A percentile compares a stretch with the other conserved stretches of the same genome.
These are phyloP conservation scores for Smittia aterrima DNA, from an alignment of 2,888 invertebrate species.

Conservation along the genomic window DNA sequence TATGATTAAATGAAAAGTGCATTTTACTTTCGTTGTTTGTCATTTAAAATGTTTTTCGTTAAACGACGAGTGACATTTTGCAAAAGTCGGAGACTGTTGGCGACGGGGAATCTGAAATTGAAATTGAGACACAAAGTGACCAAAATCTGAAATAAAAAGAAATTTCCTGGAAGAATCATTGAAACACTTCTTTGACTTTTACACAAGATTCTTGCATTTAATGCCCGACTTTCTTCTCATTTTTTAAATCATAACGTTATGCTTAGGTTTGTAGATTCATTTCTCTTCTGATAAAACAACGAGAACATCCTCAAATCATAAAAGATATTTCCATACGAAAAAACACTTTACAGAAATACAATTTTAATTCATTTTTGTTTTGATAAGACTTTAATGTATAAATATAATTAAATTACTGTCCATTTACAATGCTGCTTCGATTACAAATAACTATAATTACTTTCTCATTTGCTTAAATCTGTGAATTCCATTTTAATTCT, in stretches of 20 bases:
- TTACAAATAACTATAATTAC: constrained; percentile 26
- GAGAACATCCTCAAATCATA: not conserved
- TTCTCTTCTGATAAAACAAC: constrained; percentile 15
- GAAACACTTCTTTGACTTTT: constrained; percentile 17
- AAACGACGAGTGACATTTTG: not conserved
- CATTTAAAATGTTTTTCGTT: not conserved
- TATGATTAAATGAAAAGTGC: constrained; percentile 9
- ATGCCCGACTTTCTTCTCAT: constrained; percentile 2
- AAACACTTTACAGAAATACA: constrained; percentile 32
- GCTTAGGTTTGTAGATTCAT: constrained; percentile 4
- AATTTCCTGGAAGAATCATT: not conserved
- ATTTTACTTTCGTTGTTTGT: not conserved
- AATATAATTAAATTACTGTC: constrained; percentile 28
- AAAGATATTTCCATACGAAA: constrained; percentile 11
- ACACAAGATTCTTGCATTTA: constrained; percentile 18
- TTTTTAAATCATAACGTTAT: constrained; percentile 4
- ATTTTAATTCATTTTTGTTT: constrained; percentile 5
- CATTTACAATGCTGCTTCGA: constrained; percentile 26
- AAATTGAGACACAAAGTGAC: too few relatives aligned
- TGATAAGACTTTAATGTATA: constrained; percentile 30
- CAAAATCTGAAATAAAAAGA: not conserved
- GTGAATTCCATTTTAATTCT: too few relatives aligned
- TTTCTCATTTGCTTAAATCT: constrained; percentile 13
- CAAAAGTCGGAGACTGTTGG: not conserved
- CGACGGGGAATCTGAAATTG: not conserved